These are phyloP conservation scores for Stegophylla sp. DNA, from an alignment of 2,888 invertebrate species.

Conservation along the genomic window DNA sequence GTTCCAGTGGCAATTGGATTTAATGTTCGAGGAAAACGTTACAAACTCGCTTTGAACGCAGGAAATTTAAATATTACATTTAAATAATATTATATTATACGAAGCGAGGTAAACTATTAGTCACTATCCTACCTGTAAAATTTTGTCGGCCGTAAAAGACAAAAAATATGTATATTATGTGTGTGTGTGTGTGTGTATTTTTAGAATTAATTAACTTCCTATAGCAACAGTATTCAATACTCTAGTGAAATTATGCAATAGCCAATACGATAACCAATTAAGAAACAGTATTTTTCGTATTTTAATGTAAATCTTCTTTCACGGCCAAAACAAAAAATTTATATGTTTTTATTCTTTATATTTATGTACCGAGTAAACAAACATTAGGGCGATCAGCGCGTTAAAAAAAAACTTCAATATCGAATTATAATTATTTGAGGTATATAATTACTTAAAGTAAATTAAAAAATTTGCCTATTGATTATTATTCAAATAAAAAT, in stretches of 20 bases:
- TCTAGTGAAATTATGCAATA: background rate
- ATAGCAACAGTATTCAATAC: background rate
- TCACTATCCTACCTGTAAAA: background rate
- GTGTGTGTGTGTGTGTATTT: background rate
- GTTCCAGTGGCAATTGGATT: constrained; percentile 37
- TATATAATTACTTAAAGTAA: too few species aligned
- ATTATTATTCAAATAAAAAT: too few species aligned
- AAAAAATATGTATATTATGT: background rate
- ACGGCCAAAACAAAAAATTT: background rate
- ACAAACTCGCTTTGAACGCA: background rate
- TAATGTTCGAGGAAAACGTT: constrained; percentile 11
- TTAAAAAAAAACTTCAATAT: too few species aligned
- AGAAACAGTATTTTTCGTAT: background rate
- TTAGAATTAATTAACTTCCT: constrained; percentile 17
- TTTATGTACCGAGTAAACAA: too few species aligned
- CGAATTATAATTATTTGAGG: too few species aligned
- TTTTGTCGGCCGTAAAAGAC: background rate
- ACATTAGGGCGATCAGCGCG: too few species aligned
- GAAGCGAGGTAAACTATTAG: constrained; percentile 16
- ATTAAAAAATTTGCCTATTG: too few species aligned
- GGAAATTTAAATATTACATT: constrained; percentile 11
- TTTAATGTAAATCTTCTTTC: background rate
- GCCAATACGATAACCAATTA: background rate
- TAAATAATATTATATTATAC: too few species aligned
- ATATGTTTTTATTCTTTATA: too few species aligned